phyloP scores from a whole-genome alignment of 2,888 invertebrate species.

The Oligia fasciuncula region DNA sequence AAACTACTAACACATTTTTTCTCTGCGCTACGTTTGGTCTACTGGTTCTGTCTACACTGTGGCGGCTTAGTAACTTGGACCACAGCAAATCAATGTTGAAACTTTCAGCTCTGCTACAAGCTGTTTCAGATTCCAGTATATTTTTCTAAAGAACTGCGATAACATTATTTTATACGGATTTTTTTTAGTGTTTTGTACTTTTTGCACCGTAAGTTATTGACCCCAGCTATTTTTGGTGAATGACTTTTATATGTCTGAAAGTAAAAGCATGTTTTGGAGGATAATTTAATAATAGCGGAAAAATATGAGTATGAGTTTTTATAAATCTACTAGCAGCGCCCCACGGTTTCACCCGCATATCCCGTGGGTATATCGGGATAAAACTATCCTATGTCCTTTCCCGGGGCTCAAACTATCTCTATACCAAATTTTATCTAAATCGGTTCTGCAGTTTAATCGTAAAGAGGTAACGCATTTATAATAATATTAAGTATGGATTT shows the following conservation, averaged over 20 bases:
- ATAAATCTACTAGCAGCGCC: background rate
- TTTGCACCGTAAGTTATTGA: constrained; percentile 28
- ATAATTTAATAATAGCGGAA: constrained; percentile 5
- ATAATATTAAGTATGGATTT: too few relatives aligned
- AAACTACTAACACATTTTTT: background rate
- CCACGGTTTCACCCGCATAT: too few relatives aligned
- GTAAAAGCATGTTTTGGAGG: constrained; percentile 23
- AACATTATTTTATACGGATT: constrained; percentile 28
- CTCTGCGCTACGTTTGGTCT: background rate
- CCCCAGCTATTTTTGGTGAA: constrained; percentile 22
- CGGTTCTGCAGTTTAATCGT: too few relatives aligned
- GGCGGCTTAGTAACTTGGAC: constrained; percentile 14
- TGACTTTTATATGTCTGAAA: constrained; percentile 34
- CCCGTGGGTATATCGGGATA: too few relatives aligned
- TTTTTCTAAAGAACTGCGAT: constrained; percentile 36
- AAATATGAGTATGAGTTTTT: constrained; percentile 6
- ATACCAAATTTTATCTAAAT: too few relatives aligned
- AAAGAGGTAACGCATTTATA: too few relatives aligned
- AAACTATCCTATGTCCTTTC: too few relatives aligned
- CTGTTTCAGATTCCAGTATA: constrained; percentile 45
- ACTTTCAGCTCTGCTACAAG: constrained; percentile 44
- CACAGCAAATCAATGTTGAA: constrained; percentile 54
- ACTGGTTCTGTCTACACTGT: constrained; percentile 14
- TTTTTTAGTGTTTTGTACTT: constrained; percentile 18
- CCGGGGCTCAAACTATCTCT: too few relatives aligned